phyloP scores from a whole-genome alignment of 2,113 vertebrate genomes.

The Ceyx melanurus region DNA sequence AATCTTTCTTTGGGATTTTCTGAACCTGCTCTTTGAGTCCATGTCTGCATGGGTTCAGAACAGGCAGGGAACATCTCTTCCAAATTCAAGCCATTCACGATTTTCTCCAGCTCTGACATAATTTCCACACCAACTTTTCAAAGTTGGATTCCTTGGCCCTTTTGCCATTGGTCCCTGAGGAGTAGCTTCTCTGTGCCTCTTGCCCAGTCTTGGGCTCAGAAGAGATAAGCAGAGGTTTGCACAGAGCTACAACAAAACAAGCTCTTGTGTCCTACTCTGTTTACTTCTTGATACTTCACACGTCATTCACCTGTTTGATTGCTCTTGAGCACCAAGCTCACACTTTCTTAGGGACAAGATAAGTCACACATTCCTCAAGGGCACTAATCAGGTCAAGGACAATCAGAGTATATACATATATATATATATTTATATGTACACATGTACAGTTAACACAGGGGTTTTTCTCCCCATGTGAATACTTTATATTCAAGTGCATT shows the following conservation, averaged over 20 bases:
- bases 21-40: not conserved
- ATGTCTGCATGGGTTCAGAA: not conserved
- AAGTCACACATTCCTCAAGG: not conserved
- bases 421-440: fast-evolving
- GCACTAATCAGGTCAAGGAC: not conserved
- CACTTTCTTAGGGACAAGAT: not conserved
- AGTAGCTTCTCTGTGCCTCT: not conserved
- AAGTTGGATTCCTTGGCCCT: not conserved
- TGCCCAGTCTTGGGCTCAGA: not conserved
- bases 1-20: not conserved
- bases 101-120: not conserved
- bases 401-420: not conserved
- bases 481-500: not conserved
- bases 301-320: not conserved
- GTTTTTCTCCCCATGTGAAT: fast-evolving
- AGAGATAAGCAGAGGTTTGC: not conserved
- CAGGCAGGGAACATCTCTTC: not conserved
- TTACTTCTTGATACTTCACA: not conserved
- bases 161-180: not conserved
- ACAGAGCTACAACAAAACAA: no score
- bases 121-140: not conserved
- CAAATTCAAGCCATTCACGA: not conserved
- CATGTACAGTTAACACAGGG: no score
- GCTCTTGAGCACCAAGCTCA: not conserved
- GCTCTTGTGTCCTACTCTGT: not conserved